phyloP scores from a whole-genome alignment of 1,140 invertebrate species.

The Nasonia longicornis region DNA sequence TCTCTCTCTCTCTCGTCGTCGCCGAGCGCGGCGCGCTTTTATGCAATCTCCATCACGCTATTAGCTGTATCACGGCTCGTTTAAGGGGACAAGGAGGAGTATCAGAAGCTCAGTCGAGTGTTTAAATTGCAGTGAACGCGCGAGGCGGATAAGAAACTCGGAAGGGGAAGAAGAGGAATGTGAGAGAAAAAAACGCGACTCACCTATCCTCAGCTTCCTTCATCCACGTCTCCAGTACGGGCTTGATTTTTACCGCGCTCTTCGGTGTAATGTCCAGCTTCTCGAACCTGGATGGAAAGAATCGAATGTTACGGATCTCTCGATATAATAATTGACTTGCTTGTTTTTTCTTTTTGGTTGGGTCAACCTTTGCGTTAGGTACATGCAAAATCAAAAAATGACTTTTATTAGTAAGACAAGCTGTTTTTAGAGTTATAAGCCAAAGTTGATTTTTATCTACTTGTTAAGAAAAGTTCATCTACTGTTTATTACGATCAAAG shows the following conservation, averaged over 20 bases:
- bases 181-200: constrained; percentile 61
- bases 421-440: not conserved
- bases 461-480: not conserved
- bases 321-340: not conserved
- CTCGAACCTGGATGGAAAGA: constrained; percentile 85
- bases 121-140: not conserved
- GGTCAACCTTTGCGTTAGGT: not conserved
- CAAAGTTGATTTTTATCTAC: constrained; percentile 29
- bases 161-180: constrained; percentile 14
- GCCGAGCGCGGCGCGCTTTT: not conserved
- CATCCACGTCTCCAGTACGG: constrained; percentile 98
- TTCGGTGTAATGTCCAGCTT: constrained; percentile 99
- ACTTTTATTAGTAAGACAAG: constrained; percentile 13
- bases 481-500: not conserved
- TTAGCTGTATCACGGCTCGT: not conserved
- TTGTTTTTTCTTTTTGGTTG: constrained; percentile 24
- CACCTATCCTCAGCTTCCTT: constrained; percentile 96
- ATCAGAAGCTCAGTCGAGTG: not conserved
- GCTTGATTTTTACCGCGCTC: constrained; percentile 99
- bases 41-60: constrained; percentile 7
- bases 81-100: constrained; percentile 2
- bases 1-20: not conserved
- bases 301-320: constrained; percentile 22
- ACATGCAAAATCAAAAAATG: constrained; percentile 34
- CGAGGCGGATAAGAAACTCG: constrained; percentile 8